Evolutionary conservation across 2,113 vertebrate genomes (phyloP).

Genomic region (Callaeas wilsoni): DNA sequence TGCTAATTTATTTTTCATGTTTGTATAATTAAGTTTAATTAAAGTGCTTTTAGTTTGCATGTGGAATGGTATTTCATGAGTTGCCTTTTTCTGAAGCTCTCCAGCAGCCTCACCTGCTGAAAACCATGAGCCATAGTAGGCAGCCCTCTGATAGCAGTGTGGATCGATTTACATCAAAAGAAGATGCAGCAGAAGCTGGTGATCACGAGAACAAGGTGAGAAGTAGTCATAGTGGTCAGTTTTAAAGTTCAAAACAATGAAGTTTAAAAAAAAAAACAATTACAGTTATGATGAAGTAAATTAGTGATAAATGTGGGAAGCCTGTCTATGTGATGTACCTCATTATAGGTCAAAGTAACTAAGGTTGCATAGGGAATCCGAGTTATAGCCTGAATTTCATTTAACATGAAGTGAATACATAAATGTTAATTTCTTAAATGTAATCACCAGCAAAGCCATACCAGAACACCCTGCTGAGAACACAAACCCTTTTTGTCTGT

Average conservation of each 20-base stretch:
- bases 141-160: constrained; percentile 89
- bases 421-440: neutral
- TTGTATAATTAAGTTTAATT: constrained; percentile 1
- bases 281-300: neutral
- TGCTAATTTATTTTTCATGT: constrained; percentile 14
- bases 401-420: accelerated
- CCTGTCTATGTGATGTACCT: neutral
- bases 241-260: neutral
- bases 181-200: constrained; percentile 77
- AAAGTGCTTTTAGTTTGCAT: neutral
- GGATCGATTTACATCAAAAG: constrained; percentile 82
- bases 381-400: neutral
- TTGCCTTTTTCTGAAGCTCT: constrained; percentile 72
- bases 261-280: neutral
- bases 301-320: neutral
- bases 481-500: neutral
- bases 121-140: constrained; percentile 82
- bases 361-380: neutral
- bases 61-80: neutral
- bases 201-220: constrained; percentile 89
- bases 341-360: neutral
- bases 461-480: neutral
- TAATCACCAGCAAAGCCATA: neutral
- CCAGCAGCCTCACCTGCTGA: constrained; percentile 83
- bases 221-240: neutral